phyloP scores from a whole-genome alignment of 2,113 vertebrate species.

The Oreochromis aureus region DNA sequence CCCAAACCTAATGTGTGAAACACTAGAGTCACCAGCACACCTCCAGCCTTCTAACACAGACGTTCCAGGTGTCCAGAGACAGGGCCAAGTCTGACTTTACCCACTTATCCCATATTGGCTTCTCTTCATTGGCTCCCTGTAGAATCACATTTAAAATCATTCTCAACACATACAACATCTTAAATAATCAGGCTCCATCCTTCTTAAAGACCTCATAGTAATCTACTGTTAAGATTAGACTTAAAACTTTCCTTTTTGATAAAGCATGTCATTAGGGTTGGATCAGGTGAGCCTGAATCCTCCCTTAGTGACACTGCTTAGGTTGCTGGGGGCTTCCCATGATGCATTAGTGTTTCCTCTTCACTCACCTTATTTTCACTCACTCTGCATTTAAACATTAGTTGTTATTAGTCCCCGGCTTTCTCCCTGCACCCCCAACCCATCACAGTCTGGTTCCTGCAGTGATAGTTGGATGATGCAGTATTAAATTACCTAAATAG shows the following conservation, averaged over 20 bases:
- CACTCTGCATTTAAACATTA: not conserved
- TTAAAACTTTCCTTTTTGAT: too few relatives aligned
- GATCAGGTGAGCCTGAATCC: too few relatives aligned
- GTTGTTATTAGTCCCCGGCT: not conserved
- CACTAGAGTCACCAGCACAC: not conserved
- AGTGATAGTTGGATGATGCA: not conserved
- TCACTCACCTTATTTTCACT: not conserved
- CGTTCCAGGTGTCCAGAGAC: not conserved
- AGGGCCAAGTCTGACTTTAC: not conserved
- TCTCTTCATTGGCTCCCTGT: too few relatives aligned
- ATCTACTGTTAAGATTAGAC: too few relatives aligned
- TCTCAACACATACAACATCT: too few relatives aligned
- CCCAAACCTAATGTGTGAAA: not conserved
- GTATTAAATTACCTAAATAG: not conserved
- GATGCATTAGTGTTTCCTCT: too few relatives aligned
- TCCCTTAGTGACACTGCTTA: too few relatives aligned
- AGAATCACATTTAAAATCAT: too few relatives aligned
- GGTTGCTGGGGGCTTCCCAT: too few relatives aligned
- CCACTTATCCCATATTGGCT: not conserved
- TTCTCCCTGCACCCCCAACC: not conserved
- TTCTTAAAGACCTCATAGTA: too few relatives aligned
- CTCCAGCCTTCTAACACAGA: not conserved
- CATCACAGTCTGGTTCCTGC: not conserved
- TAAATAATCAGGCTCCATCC: too few relatives aligned
- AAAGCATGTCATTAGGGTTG: too few relatives aligned